Percentiles rank a stretch among this genome's conserved stretches.
Evolutionary conservation across 92 coral and sea anemone species (phyloP).

Genomic region (Phenganax subtilis): DNA sequence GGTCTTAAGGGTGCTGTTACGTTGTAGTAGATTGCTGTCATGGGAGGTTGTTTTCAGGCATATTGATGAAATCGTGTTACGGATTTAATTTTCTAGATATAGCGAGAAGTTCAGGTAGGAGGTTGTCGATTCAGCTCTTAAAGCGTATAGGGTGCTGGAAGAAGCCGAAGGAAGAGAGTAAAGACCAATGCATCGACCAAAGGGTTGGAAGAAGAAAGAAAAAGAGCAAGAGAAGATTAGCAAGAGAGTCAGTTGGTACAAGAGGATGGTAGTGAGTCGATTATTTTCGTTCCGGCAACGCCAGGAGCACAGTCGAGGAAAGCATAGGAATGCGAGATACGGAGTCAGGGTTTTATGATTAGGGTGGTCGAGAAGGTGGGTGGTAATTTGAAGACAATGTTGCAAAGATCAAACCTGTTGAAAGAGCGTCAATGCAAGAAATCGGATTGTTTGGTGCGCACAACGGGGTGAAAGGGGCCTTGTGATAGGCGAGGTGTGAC

Average conservation of each 20-base stretch:
- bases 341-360: no score
- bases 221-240: slow-evolving; percentile 29
- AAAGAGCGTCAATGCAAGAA: no score
- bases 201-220: slow-evolving; percentile 44
- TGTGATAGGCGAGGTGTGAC: no score
- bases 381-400: no score
- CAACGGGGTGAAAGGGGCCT: no score
- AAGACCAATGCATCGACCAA: slow-evolving; percentile 42
- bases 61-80: slow-evolving; percentile 26
- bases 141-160: slow-evolving; percentile 37
- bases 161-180: slow-evolving; percentile 33
- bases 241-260: slow-evolving; percentile 43
- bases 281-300: not conserved
- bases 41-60: slow-evolving; percentile 22
- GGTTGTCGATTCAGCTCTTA: slow-evolving; percentile 41
- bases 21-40: slow-evolving; percentile 22
- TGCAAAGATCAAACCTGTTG: no score
- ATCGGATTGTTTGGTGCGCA: no score
- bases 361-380: no score
- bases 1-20: slow-evolving; percentile 18
- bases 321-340: no score
- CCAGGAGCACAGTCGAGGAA: no score
- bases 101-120: slow-evolving; percentile 41
- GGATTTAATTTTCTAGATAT: slow-evolving; percentile 42
- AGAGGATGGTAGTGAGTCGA: slow-evolving; percentile 40